Evolutionary conservation across 53 echinoderm and acorn worm genomes (phyloP).

Genomic region (Luidia sarsii): DNA sequence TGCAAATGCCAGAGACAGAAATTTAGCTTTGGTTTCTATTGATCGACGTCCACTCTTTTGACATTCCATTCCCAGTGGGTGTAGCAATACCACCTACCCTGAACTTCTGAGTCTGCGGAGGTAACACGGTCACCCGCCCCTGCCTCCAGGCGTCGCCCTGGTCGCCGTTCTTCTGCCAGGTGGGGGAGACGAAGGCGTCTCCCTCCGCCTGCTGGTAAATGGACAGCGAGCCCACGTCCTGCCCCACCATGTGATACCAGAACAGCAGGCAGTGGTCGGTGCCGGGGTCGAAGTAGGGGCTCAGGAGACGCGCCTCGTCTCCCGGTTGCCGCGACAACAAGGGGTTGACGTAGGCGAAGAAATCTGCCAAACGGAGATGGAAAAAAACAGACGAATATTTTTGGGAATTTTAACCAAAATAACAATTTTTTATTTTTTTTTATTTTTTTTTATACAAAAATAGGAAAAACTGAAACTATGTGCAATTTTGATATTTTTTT

Average conservation of each 20-base stretch:
- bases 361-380: neutral
- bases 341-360: conserved; percentile 39
- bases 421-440: too few relatives aligned
- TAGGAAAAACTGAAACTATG: neutral
- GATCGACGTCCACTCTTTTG: too few relatives aligned
- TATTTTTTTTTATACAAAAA: too few relatives aligned
- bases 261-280: conserved; percentile 74
- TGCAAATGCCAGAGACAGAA: too few relatives aligned
- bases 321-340: conserved; percentile 21
- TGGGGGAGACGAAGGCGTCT: conserved; percentile 77
- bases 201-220: conserved; percentile 85
- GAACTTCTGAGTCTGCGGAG: conserved; percentile 34
- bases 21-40: too few relatives aligned
- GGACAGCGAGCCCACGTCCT: conserved; percentile 61
- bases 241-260: conserved; percentile 85
- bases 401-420: too few relatives aligned
- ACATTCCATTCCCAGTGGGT: neutral
- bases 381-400: neutral
- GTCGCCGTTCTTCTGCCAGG: conserved; percentile 75
- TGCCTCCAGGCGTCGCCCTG: conserved; percentile 78
- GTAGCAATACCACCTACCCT: conserved; percentile 30
- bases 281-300: conserved; percentile 59
- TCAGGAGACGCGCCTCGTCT: conserved; percentile 51
- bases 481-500: too few relatives aligned
- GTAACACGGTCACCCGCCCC: conserved; percentile 41